A percentile compares a stretch with the other conserved stretches of the same genome.
These are phyloP conservation scores for Thumatha senex DNA, from an alignment of 2,888 invertebrate species.

Conservation along the genomic window DNA sequence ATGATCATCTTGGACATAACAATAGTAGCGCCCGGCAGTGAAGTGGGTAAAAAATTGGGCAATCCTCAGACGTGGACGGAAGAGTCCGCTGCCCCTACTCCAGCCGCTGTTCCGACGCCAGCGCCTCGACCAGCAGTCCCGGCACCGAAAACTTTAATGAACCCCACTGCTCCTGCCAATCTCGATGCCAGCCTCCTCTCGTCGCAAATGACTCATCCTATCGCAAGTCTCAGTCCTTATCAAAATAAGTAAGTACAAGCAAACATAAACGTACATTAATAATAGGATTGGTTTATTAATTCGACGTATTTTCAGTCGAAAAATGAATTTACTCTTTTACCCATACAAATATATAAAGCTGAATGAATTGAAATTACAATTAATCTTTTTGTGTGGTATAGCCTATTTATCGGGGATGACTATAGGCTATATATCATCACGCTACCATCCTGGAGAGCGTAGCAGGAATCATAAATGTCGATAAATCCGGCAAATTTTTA, in stretches of 20 bases:
- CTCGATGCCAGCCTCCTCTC: slow-evolving; percentile 71
- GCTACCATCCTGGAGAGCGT: too few species aligned
- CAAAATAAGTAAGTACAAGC: slow-evolving; percentile 89
- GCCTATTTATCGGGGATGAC: too few species aligned
- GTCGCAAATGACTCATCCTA: slow-evolving; percentile 87
- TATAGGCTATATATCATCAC: too few species aligned
- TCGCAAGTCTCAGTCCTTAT: slow-evolving; percentile 94
- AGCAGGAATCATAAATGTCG: too few species aligned
- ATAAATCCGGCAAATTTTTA: too few species aligned
- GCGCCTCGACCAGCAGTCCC: slow-evolving; percentile 40
- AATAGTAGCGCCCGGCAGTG: slow-evolving; percentile 87
- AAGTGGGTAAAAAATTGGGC: slow-evolving; percentile 90
- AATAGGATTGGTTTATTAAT: too few species aligned
- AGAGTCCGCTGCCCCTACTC: slow-evolving; percentile 48
- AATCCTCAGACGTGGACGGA: slow-evolving; percentile 88
- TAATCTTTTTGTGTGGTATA: too few species aligned
- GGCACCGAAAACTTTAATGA: slow-evolving; percentile 40
- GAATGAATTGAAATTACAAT: too few species aligned
- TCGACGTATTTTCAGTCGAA: too few species aligned
- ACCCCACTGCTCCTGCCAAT: slow-evolving; percentile 42
- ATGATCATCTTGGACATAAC: slow-evolving; percentile 92
- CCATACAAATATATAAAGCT: too few species aligned
- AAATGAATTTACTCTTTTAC: too few species aligned
- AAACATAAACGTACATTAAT: too few species aligned
- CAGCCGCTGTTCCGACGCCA: slow-evolving; percentile 47